phyloP scores from a whole-genome alignment of 1,140 invertebrate species.

The Paraescarpia echinospica region DNA sequence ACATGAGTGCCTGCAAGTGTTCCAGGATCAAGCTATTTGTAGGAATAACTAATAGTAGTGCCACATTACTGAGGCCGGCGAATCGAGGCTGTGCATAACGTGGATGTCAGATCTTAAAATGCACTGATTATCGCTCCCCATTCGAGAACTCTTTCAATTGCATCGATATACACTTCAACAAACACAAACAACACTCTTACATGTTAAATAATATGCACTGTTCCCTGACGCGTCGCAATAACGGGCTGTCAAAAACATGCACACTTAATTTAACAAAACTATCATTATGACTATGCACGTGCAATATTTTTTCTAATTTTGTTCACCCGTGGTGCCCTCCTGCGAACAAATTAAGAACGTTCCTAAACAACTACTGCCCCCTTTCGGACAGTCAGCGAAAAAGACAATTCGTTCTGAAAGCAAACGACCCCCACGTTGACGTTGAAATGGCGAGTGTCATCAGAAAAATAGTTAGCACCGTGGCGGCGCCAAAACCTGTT shows the following conservation, averaged over 20 bases:
- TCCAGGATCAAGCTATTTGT: too few relatives aligned
- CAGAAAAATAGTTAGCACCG: conserved; percentile 3
- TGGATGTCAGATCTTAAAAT: not conserved
- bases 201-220: not conserved
- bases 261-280: not conserved
- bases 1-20: too few relatives aligned
- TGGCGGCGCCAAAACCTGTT: conserved; percentile 11
- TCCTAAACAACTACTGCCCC: not conserved
- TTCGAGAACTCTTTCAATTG: not conserved
- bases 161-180: not conserved
- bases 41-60: too few relatives aligned
- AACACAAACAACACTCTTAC: not conserved
- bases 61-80: too few relatives aligned
- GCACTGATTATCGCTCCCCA: not conserved
- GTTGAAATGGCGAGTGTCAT: not conserved
- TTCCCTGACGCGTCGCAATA: not conserved
- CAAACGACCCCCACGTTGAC: not conserved
- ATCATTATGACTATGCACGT: not conserved
- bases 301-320: not conserved
- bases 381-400: not conserved
- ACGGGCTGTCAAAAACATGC: not conserved
- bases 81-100: too few relatives aligned
- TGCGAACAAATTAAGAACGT: not conserved
- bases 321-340: not conserved
- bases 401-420: not conserved